Evolutionary conservation across 1,140 invertebrate genomes (phyloP).

Genomic region (Meloidogyne floridensis): DNA sequence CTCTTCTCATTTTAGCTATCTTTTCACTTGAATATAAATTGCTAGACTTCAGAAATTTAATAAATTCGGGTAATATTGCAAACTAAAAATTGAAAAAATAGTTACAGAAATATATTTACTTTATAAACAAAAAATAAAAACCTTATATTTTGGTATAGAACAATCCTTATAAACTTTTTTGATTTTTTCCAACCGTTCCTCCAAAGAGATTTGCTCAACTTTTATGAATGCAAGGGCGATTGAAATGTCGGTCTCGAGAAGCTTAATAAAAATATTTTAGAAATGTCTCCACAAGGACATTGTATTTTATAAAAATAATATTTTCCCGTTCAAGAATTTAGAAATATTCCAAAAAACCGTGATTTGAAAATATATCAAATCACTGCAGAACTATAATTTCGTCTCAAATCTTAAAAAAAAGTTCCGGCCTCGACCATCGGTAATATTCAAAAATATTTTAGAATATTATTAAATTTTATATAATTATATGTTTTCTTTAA

Average conservation of each 20-base stretch:
- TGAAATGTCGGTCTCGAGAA: conserved; percentile 24
- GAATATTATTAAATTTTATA: too few species aligned
- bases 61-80: conserved; percentile 15
- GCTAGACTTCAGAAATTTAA: conserved; percentile 19
- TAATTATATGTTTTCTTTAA: background rate
- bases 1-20: background rate
- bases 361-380: too few species aligned
- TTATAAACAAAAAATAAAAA: background rate
- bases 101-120: background rate
- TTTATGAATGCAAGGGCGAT: conserved; percentile 27
- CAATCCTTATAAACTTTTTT: conserved; percentile 14
- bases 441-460: too few species aligned
- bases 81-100: conserved; percentile 6
- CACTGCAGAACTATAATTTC: too few species aligned
- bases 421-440: too few species aligned
- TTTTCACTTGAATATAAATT: background rate
- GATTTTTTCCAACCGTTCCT: background rate
- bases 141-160: background rate
- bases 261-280: background rate
- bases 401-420: background rate
- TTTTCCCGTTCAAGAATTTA: too few species aligned
- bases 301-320: too few species aligned
- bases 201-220: conserved; percentile 16
- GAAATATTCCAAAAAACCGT: too few species aligned
- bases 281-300: too few species aligned